Conservation (phyloP, 2,888 invertebrate species). For the Meloe dianella region DNA sequence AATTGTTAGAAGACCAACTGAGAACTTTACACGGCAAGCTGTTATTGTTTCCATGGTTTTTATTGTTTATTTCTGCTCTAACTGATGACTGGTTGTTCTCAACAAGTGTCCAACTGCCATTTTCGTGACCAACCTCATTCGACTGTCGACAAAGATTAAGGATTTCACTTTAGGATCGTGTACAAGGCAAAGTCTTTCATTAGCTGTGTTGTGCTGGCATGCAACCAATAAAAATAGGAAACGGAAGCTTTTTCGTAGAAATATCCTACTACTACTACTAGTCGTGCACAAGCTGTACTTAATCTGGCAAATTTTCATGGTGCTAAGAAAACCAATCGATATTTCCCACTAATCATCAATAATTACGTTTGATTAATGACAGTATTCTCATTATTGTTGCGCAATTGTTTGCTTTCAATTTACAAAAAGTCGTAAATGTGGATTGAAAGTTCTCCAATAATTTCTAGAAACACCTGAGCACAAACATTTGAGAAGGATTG, state of each 20-base stretch:
- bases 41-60: background rate
- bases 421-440: no score
- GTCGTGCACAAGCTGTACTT: background rate
- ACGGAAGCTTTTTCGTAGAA: background rate
- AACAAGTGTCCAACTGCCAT: slow-evolving; percentile 6
- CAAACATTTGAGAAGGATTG: no score
- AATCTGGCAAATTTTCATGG: background rate
- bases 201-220: background rate
- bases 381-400: no score
- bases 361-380: no score
- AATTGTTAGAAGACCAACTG: background rate
- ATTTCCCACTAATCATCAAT: no score
- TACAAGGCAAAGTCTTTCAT: background rate
- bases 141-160: background rate
- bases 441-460: no score
- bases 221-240: background rate
- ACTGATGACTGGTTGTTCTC: background rate
- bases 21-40: background rate
- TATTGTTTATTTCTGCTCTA: background rate
- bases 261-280: background rate
- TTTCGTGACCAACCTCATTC: background rate
- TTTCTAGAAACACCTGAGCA: no score
- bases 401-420: no score
- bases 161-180: background rate
- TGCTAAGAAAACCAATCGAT: no score